phyloP scores from a whole-genome alignment of 2,888 invertebrate genomes.

The Ophraella communa region DNA sequence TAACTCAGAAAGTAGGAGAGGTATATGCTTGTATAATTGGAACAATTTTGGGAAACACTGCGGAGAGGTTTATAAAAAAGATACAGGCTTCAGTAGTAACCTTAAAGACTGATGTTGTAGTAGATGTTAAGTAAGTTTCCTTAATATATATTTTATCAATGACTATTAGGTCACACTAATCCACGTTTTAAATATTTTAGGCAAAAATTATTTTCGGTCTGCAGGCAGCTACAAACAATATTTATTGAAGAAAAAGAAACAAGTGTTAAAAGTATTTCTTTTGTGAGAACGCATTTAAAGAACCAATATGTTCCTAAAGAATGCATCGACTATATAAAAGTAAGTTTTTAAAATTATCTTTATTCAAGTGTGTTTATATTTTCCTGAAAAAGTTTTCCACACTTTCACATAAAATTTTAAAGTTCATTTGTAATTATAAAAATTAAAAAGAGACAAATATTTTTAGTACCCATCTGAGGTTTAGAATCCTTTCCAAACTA shows the following conservation, averaged over 20 bases:
- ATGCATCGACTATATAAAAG: slow-evolving; percentile 36
- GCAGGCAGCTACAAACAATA: slow-evolving; percentile 80
- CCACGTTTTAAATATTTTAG: slow-evolving; percentile 54
- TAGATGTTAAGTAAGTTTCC: slow-evolving; percentile 49
- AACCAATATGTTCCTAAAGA: slow-evolving; percentile 31
- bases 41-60: slow-evolving; percentile 61
- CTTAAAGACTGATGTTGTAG: slow-evolving; percentile 51
- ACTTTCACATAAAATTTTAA: too few relatives aligned
- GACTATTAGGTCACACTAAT: background rate
- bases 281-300: slow-evolving; percentile 74
- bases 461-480: too few relatives aligned
- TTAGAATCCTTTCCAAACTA: too few relatives aligned
- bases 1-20: slow-evolving; percentile 72
- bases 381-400: too few relatives aligned
- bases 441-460: too few relatives aligned
- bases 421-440: too few relatives aligned
- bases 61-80: slow-evolving; percentile 59
- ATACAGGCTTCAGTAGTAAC: slow-evolving; percentile 53
- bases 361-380: too few relatives aligned
- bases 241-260: slow-evolving; percentile 82
- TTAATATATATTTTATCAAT: background rate
- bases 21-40: slow-evolving; percentile 72
- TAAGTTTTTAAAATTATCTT: slow-evolving; percentile 26
- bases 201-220: slow-evolving; percentile 67
- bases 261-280: slow-evolving; percentile 79